These are phyloP conservation scores for Anticlea derivata DNA, from an alignment of 2,888 invertebrate species.

Conservation along the genomic window DNA sequence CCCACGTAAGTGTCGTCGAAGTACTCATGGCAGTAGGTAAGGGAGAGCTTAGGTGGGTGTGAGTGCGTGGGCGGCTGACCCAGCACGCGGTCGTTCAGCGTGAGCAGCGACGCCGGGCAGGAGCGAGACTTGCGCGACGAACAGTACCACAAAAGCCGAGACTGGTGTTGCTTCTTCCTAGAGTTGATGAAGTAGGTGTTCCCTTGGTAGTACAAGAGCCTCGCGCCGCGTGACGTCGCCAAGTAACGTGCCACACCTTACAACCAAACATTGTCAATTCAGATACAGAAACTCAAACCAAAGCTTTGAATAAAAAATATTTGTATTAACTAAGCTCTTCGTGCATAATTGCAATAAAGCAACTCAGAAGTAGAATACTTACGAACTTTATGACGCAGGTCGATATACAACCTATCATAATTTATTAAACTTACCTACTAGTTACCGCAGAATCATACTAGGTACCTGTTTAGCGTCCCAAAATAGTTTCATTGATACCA, in stretches of 20 bases:
- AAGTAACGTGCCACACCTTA: slow-evolving; percentile 52
- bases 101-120: slow-evolving; percentile 61
- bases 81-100: slow-evolving; percentile 54
- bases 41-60: slow-evolving; percentile 59
- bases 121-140: slow-evolving; percentile 62
- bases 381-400: slow-evolving; percentile 14
- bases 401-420: neutral
- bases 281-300: slow-evolving; percentile 6
- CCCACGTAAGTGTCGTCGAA: slow-evolving; percentile 22
- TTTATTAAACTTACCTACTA: slow-evolving; percentile 26
- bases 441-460: slow-evolving; percentile 22
- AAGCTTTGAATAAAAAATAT: neutral
- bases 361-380: slow-evolving; percentile 15
- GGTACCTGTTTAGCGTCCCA: slow-evolving; percentile 34
- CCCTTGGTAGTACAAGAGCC: slow-evolving; percentile 60
- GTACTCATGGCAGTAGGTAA: slow-evolving; percentile 34
- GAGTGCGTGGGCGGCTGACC: slow-evolving; percentile 58
- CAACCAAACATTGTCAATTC: slow-evolving; percentile 30
- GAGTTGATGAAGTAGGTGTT: slow-evolving; percentile 66
- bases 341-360: slow-evolving; percentile 20
- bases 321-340: slow-evolving; percentile 16
- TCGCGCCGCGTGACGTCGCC: slow-evolving; percentile 56
- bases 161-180: slow-evolving; percentile 50
- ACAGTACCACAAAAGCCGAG: slow-evolving; percentile 63
- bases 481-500: slow-evolving; percentile 49